Evolutionary conservation across 2,888 invertebrate species (phyloP).

Genomic region (Cerastis leucographa): DNA sequence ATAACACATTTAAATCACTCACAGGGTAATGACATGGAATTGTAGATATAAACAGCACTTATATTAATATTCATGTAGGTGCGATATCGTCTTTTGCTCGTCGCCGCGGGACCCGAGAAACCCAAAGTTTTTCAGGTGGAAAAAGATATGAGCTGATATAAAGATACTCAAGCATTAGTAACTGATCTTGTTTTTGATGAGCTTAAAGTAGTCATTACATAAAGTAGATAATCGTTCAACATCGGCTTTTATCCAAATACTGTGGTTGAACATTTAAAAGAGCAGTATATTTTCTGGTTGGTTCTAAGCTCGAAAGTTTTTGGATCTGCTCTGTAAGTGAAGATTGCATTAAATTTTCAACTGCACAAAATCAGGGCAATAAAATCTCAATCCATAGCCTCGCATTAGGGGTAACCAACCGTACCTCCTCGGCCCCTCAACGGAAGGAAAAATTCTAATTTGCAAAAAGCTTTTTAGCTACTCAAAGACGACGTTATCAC

Average conservation of each 20-base stretch:
- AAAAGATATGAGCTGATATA: neutral
- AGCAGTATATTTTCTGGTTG: slow-evolving; percentile 23
- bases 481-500: slow-evolving; percentile 81
- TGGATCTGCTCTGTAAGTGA: slow-evolving; percentile 15
- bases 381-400: slow-evolving; percentile 53
- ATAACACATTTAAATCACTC: slow-evolving; percentile 39
- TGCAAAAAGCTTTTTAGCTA: slow-evolving; percentile 83
- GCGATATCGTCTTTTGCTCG: slow-evolving; percentile 17
- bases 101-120: neutral
- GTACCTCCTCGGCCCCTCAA: slow-evolving; percentile 52
- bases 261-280: neutral
- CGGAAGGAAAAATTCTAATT: slow-evolving; percentile 79
- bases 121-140: slow-evolving; percentile 16
- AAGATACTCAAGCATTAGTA: neutral
- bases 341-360: slow-evolving; percentile 47
- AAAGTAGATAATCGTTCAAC: neutral
- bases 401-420: slow-evolving; percentile 51
- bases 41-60: slow-evolving; percentile 28
- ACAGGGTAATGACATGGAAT: slow-evolving; percentile 47
- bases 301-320: neutral
- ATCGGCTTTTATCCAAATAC: neutral
- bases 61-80: slow-evolving; percentile 51
- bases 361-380: slow-evolving; percentile 59
- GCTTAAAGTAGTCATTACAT: neutral
- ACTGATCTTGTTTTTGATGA: neutral